A percentile compares a stretch with the other conserved stretches of the same genome.
phyloP scores from a whole-genome alignment of 2,797 vertebrate species.

The Chromis chromis region DNA sequence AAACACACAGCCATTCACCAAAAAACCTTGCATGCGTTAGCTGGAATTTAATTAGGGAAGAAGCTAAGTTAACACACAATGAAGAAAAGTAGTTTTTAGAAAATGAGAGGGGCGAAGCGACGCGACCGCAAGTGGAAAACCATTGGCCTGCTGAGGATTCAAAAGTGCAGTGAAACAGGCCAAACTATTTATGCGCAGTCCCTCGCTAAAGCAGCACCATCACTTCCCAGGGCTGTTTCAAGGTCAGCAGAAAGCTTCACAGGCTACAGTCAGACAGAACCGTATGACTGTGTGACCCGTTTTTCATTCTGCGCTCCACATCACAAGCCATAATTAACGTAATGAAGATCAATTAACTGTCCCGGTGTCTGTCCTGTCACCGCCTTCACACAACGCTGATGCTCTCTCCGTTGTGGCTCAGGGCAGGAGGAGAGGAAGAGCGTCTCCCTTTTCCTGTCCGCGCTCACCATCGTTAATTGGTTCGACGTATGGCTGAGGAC shows the following conservation, averaged over 20 bases:
- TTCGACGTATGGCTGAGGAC: conserved; percentile 54
- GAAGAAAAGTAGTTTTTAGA: conserved; percentile 3
- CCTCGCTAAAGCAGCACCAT: conserved; percentile 28
- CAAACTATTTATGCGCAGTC: conserved; percentile 22
- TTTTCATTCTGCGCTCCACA: conserved; percentile 69
- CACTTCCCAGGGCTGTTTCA: conserved; percentile 52
- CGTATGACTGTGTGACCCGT: conserved; percentile 48
- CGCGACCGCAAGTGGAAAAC: neutral
- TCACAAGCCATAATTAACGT: conserved; percentile 81
- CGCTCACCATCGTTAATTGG: conserved; percentile 65
- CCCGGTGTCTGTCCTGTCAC: conserved; percentile 48
- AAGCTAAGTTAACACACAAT: neutral
- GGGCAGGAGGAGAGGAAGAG: conserved; percentile 31
- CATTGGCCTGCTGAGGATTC: conserved; percentile 10
- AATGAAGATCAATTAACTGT: conserved; percentile 86
- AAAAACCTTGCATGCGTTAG: conserved; percentile 10
- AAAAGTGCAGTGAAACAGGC: conserved; percentile 25
- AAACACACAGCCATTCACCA: conserved; percentile 6
- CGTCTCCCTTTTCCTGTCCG: neutral
- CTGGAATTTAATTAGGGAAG: conserved; percentile 26
- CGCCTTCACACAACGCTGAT: conserved; percentile 54
- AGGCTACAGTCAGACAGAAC: conserved; percentile 39
- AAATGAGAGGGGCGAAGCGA: conserved; percentile 2
- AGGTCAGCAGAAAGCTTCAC: conserved; percentile 74
- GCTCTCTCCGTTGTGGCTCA: conserved; percentile 23